Conservation (phyloP, 2,888 invertebrate genomes). For the Coremacera marginata region DNA sequence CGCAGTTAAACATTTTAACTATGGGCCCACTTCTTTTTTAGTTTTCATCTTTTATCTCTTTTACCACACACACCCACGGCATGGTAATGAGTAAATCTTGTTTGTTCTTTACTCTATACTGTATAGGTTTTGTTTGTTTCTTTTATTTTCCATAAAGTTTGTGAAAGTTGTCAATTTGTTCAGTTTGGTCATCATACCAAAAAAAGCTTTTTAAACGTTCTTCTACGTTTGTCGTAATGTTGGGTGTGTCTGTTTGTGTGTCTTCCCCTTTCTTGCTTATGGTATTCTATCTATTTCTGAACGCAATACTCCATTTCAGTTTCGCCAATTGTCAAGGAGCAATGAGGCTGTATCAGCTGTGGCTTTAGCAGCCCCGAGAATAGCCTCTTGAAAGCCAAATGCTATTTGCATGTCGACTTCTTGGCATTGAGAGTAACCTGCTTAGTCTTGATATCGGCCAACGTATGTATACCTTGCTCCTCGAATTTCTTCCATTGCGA, state of each 20-base stretch:
- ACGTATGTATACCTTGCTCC: slow-evolving; percentile 80
- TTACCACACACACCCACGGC: too few species aligned
- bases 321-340: slow-evolving; percentile 61
- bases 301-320: slow-evolving; percentile 58
- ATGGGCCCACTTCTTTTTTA: not conserved
- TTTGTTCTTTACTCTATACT: too few species aligned
- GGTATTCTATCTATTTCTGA: slow-evolving; percentile 44
- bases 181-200: too few species aligned
- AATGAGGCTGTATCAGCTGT: slow-evolving; percentile 63
- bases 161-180: not conserved
- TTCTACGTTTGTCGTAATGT: not conserved
- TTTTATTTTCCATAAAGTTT: slow-evolving; percentile 1
- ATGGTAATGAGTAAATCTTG: too few species aligned
- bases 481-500: slow-evolving; percentile 90
- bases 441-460: slow-evolving; percentile 76
- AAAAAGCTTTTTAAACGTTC: not conserved
- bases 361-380: slow-evolving; percentile 66
- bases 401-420: slow-evolving; percentile 64
- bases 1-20: not conserved
- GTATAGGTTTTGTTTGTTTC: not conserved
- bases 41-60: not conserved
- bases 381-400: slow-evolving; percentile 66
- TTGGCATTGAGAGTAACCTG: slow-evolving; percentile 64
- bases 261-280: slow-evolving; percentile 38
- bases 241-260: not conserved